Percentiles rank a stretch among this genome's conserved stretches.
Evolutionary conservation across 2,888 invertebrate species (phyloP).

Genomic region (Eupithecia dodoneata): DNA sequence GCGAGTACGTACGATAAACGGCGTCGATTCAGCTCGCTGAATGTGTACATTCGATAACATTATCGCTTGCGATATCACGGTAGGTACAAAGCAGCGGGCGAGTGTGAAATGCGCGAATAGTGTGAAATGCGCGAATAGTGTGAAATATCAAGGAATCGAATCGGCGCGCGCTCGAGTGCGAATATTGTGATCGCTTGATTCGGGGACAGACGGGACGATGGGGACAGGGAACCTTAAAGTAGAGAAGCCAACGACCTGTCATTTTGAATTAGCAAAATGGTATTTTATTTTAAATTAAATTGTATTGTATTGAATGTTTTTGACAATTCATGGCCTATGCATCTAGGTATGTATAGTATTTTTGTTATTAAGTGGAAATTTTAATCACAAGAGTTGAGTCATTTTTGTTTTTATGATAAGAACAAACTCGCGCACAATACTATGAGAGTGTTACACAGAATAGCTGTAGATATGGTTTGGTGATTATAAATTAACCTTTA

Average conservation of each 20-base stretch:
- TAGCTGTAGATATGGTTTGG: no score
- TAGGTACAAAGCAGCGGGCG: conserved; percentile 13
- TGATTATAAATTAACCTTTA: no score
- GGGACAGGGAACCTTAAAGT: not conserved
- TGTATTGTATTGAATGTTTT: not conserved
- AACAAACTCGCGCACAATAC: no score
- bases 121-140: conserved; percentile 53
- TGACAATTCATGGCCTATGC: no score
- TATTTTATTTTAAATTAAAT: no score
- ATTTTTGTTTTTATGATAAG: not conserved
- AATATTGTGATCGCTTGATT: conserved; percentile 48
- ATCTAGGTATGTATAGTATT: no score
- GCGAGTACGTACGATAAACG: conserved; percentile 29
- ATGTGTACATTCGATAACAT: conserved; percentile 23
- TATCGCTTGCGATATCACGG: conserved; percentile 29
- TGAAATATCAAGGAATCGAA: conserved; percentile 53
- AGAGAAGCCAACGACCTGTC: not conserved
- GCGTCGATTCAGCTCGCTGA: conserved; percentile 36
- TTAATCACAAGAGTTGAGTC: not conserved
- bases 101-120: conserved; percentile 39
- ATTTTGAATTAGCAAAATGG: not conserved
- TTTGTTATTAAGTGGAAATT: no score
- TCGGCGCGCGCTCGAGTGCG: conserved; percentile 47
- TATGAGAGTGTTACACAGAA: no score
- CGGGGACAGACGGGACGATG: conserved; percentile 21